Conservation (phyloP, 2,797 vertebrate species). For the Acanthurus leucopareius region DNA sequence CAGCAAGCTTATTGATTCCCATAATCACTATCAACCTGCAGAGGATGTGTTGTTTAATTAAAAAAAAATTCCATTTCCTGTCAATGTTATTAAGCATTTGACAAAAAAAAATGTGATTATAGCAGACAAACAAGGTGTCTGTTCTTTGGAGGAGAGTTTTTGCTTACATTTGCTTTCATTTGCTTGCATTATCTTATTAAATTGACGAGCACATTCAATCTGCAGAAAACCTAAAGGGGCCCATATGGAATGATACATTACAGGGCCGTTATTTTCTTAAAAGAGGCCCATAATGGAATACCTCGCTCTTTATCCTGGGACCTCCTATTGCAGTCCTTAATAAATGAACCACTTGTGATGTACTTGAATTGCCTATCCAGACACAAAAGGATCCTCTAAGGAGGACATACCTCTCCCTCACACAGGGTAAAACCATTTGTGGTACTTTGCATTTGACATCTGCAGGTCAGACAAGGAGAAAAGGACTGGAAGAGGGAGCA, state of each 20-base stretch:
- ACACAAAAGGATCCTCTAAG: slow-evolving; percentile 53
- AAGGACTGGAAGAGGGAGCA: slow-evolving; percentile 14
- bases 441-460: slow-evolving; percentile 49
- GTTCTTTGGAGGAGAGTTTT: neutral
- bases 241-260: slow-evolving; percentile 52
- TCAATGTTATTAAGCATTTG: neutral
- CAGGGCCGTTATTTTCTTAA: slow-evolving; percentile 42
- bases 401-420: slow-evolving; percentile 33
- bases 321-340: slow-evolving; percentile 37
- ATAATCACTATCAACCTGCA: slow-evolving; percentile 8
- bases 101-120: neutral
- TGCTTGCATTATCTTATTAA: neutral
- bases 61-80: neutral
- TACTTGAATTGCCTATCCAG: slow-evolving; percentile 49
- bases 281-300: slow-evolving; percentile 52
- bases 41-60: slow-evolving; percentile 1
- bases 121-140: neutral
- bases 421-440: slow-evolving; percentile 36
- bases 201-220: slow-evolving; percentile 12
- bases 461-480: slow-evolving; percentile 50
- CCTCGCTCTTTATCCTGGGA: slow-evolving; percentile 54
- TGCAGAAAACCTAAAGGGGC: slow-evolving; percentile 36
- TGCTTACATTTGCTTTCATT: neutral
- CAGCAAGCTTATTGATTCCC: slow-evolving; percentile 4
- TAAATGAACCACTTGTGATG: slow-evolving; percentile 59